phyloP scores from a whole-genome alignment of 2,797 vertebrate species.

The Varecia variegata region DNA sequence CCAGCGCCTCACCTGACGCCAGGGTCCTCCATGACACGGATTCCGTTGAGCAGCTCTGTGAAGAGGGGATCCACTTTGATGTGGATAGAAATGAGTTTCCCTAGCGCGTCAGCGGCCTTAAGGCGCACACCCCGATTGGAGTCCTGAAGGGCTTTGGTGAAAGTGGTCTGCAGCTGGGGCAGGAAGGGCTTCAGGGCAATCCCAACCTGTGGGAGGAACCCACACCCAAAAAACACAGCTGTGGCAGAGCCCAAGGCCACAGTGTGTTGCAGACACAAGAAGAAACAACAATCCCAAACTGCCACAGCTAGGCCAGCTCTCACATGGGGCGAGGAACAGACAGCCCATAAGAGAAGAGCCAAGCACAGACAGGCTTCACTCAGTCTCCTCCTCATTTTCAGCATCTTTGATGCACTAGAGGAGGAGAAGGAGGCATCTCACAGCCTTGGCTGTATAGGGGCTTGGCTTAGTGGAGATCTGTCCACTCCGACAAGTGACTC shows the following conservation, averaged over 20 bases:
- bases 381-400: background rate
- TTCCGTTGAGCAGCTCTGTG: conserved; percentile 93
- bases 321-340: background rate
- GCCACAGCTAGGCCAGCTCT: background rate
- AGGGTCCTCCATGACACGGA: conserved; percentile 94
- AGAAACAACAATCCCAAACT: background rate
- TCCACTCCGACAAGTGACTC: background rate
- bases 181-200: conserved; percentile 98
- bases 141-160: conserved; percentile 97
- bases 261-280: background rate
- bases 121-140: conserved; percentile 94
- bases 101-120: conserved; percentile 94
- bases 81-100: conserved; percentile 96
- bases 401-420: background rate
- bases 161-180: conserved; percentile 98
- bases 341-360: accelerated
- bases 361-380: background rate
- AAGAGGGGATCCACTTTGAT: conserved; percentile 98
- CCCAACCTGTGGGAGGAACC: conserved; percentile 88
- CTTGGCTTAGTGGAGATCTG: background rate
- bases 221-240: background rate
- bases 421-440: background rate
- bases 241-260: background rate
- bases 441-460: background rate
- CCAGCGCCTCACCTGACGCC: conserved; percentile 89